These are phyloP conservation scores for Actenoides hombroni DNA, from an alignment of 2,113 vertebrate genomes.

Conservation along the genomic window DNA sequence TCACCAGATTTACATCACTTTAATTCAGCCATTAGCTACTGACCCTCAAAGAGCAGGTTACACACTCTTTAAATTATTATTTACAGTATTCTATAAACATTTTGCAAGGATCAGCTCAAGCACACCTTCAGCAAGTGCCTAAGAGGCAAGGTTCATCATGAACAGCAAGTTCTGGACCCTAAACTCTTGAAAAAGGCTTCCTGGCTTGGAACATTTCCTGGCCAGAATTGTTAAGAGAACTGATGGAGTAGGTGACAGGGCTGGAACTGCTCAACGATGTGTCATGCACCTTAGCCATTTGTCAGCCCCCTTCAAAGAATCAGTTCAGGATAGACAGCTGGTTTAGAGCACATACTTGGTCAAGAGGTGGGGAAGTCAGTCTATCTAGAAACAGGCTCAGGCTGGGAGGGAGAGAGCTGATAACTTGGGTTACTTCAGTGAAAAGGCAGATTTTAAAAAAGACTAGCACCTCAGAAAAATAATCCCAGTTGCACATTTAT, in stretches of 20 bases:
- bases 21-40: conserved; percentile 17
- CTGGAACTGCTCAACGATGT: background rate
- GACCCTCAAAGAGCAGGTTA: conserved; percentile 1
- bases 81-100: background rate
- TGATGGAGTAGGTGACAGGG: background rate
- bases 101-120: background rate
- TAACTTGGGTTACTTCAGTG: background rate
- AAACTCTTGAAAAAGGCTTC: background rate
- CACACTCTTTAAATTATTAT: background rate
- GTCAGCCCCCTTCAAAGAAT: background rate
- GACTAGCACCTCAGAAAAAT: background rate
- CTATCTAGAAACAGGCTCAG: background rate
- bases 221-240: background rate
- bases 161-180: background rate
- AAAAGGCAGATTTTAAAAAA: background rate
- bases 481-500: background rate
- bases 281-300: background rate
- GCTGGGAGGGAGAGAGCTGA: background rate
- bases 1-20: conserved; percentile 12
- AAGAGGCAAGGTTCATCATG: background rate
- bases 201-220: background rate
- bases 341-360: background rate
- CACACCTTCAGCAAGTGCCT: background rate
- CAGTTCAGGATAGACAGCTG: background rate
- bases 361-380: conserved; percentile 15